phyloP scores from a whole-genome alignment of 2,797 vertebrate genomes.

The Protonibea diacanthus region DNA sequence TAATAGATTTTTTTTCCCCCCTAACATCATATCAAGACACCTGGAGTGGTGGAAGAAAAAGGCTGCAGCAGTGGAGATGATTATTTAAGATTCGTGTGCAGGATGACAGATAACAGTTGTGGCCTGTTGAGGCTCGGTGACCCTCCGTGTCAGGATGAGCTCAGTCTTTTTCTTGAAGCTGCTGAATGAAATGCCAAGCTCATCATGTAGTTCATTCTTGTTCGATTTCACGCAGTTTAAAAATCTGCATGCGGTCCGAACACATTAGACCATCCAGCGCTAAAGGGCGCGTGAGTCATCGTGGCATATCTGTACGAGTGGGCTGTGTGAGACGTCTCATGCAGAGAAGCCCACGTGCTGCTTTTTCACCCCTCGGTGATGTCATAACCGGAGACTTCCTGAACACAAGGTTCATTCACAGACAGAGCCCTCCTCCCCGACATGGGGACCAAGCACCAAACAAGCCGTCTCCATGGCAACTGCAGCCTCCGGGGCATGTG shows the following conservation, averaged over 20 bases:
- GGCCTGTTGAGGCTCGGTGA: neutral
- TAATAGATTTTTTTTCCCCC: neutral
- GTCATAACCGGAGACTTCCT: conserved; percentile 83
- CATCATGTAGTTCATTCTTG: conserved; percentile 70
- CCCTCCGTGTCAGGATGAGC: conserved; percentile 36
- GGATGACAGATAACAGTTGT: neutral
- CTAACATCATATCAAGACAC: neutral
- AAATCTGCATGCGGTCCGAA: conserved; percentile 57
- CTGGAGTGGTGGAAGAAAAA: neutral
- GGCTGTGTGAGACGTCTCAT: conserved; percentile 44
- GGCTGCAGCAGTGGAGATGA: too few species aligned
- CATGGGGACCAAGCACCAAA: conserved; percentile 73
- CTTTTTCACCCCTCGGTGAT: conserved; percentile 74
- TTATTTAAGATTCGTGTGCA: neutral
- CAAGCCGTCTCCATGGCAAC: conserved; percentile 76
- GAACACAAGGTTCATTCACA: conserved; percentile 87
- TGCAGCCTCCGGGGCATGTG: conserved; percentile 56
- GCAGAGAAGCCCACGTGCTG: conserved; percentile 65
- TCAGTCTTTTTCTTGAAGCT: conserved; percentile 27
- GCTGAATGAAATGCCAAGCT: conserved; percentile 68
- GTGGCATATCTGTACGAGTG: conserved; percentile 68
- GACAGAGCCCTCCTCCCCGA: conserved; percentile 64
- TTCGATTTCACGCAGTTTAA: conserved; percentile 40
- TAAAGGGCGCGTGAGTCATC: conserved; percentile 83
- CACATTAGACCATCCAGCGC: conserved; percentile 68